Evolutionary conservation across 2,888 invertebrate species (phyloP), one percentile per base, ranked within the genome.

Genomic region (Agriotes lineatus): DNA sequence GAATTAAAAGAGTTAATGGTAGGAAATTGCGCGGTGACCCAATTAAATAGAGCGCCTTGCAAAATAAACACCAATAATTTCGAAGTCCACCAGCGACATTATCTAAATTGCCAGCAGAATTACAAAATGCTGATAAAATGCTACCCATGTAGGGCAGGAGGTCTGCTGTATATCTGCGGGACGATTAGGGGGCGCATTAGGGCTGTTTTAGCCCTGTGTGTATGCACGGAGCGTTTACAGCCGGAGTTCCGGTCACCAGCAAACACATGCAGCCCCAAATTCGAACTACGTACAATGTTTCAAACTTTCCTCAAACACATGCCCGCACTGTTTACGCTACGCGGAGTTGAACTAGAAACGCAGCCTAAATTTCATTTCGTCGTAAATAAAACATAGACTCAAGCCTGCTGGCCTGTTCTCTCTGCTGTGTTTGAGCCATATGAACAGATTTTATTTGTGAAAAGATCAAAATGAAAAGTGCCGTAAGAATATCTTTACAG

Each of bases 121-220:
- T 60, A 65, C 61, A 69, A 65, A 69, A 60, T 52, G 35, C 63
- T 56, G 63, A 64, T 58, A 63, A 69, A 63, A 64, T 64, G 52
- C 63, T 30, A 42, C 22, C 35, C 52, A 25, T 35, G 48, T 48
- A 14, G 25, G 39, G 63, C 42, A 18, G 25, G 39, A 45, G 42
- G 54, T 61, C 61, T 54, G 20, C 39, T 61, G 58, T 50, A 63
- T 68, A 50, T 68, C 42, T 68, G 33, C 59, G 61, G 9, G 14
- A 18, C 57, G 63, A 69, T 64, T 64, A 64, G 39, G 59, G 19
- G 57, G 45, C 42, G 45, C 50, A 67, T 67, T 67, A 60, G 60
- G 60, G 52, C 48, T 42, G 44, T 63, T 68, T 68, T 50, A 59
- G 58, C 59, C 20, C 42, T 52, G 56, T 64, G 59, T 59, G 63